Evolutionary conservation across 1,140 invertebrate genomes (phyloP).

Genomic region (Heliconius himera): DNA sequence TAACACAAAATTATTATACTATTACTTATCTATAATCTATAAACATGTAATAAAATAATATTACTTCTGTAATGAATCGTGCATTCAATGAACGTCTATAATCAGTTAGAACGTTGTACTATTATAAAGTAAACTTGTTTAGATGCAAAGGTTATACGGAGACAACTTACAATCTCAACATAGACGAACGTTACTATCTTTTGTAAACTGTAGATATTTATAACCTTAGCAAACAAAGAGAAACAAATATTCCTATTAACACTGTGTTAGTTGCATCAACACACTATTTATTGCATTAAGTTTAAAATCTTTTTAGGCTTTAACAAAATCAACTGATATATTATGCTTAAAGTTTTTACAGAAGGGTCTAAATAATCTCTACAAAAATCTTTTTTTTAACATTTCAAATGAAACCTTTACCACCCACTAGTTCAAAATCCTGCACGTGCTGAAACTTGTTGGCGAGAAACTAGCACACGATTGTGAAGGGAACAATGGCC

Average conservation of each 20-base stretch:
- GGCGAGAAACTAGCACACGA: slow-evolving; percentile 32
- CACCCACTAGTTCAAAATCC: slow-evolving; percentile 7
- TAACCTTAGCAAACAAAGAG: slow-evolving; percentile 19
- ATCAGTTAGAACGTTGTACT: slow-evolving; percentile 6
- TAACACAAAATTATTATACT: background rate
- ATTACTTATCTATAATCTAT: background rate
- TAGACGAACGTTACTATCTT: slow-evolving; percentile 20
- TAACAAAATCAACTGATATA: background rate
- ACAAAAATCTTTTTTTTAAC: background rate
- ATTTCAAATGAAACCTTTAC: background rate
- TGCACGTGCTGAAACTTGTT: slow-evolving; percentile 41
- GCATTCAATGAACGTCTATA: background rate
- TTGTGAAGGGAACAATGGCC: slow-evolving; percentile 36
- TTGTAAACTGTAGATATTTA: slow-evolving; percentile 8
- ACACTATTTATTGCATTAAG: no score
- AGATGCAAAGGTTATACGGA: slow-evolving; percentile 31
- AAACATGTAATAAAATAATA: background rate
- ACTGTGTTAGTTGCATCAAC: background rate
- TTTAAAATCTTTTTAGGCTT: background rate
- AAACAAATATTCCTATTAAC: background rate
- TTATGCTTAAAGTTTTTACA: background rate
- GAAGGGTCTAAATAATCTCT: background rate
- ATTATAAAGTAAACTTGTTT: slow-evolving; percentile 35
- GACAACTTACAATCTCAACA: slow-evolving; percentile 23
- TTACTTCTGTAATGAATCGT: background rate